phyloP scores from a whole-genome alignment of 2,113 vertebrate genomes.

The Oophaga pumilio region DNA sequence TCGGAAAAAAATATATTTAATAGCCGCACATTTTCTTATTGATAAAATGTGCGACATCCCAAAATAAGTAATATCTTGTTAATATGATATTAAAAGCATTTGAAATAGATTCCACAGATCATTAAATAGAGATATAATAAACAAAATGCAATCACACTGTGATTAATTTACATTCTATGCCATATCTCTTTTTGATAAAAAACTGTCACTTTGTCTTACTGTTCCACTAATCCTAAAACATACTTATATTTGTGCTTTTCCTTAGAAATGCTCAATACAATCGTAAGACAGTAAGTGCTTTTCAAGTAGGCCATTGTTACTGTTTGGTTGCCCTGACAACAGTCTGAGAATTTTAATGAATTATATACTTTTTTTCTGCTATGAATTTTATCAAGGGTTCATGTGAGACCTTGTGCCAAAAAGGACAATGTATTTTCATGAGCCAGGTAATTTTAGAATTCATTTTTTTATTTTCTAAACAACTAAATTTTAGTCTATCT shows the following conservation, averaged over 20 bases:
- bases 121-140: not conserved
- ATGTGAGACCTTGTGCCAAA: not conserved
- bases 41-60: not conserved
- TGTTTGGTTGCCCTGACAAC: slow-evolving; percentile 10
- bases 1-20: no score
- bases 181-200: not conserved
- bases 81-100: no score
- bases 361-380: slow-evolving; percentile 11
- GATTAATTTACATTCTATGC: not conserved
- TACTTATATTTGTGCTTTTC: not conserved
- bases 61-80: not conserved
- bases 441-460: not conserved
- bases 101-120: not conserved
- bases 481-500: not conserved
- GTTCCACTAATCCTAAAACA: not conserved
- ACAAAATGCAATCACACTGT: not conserved
- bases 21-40: not conserved
- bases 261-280: slow-evolving; percentile 19
- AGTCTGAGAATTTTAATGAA: not conserved
- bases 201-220: not conserved
- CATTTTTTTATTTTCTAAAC: not conserved
- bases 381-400: not conserved
- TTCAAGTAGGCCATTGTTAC: slow-evolving; percentile 4
- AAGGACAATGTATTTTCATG: not conserved
- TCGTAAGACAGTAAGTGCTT: slow-evolving; percentile 26